A percentile compares a stretch with the other conserved stretches of the same genome.
phyloP scores from a whole-genome alignment of 2,888 invertebrate genomes.

The Carterocephalus palaemon region DNA sequence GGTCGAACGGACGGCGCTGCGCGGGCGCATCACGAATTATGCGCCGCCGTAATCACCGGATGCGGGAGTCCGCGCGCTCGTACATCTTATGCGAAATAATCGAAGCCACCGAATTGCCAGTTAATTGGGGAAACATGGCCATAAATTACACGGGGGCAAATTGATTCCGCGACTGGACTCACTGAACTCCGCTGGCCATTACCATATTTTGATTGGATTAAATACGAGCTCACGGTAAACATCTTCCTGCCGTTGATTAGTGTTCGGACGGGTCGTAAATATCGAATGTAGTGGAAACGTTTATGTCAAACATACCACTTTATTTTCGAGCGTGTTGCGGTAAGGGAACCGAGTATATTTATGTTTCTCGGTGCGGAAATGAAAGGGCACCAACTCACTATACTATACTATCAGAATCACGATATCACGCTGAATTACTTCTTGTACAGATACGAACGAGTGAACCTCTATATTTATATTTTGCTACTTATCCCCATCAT shows the following conservation, averaged over 20 bases:
- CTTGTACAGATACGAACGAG: too few species aligned
- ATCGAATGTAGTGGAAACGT: constrained; percentile 47
- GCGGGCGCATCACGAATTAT: constrained; percentile 75
- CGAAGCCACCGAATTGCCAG: constrained; percentile 78
- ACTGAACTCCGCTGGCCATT: constrained; percentile 50
- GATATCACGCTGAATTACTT: too few species aligned
- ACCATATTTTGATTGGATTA: constrained; percentile 73
- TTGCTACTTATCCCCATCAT: too few species aligned
- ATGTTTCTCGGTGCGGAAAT: constrained; percentile 38
- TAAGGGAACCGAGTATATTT: constrained; percentile 34
- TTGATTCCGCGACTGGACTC: constrained; percentile 62
- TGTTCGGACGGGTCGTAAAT: constrained; percentile 57
- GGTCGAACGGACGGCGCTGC: constrained; percentile 52
- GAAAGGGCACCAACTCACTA: constrained; percentile 37
- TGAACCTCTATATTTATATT: too few species aligned
- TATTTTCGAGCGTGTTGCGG: constrained; percentile 43
- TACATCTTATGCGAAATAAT: constrained; percentile 76
- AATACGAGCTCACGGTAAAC: constrained; percentile 58
- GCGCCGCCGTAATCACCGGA: constrained; percentile 74
- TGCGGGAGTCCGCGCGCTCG: constrained; percentile 71
- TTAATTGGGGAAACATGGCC: constrained; percentile 73
- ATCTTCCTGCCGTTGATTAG: constrained; percentile 65
- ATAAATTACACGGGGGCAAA: constrained; percentile 70
- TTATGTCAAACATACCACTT: constrained; percentile 47
- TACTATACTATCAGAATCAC: too few species aligned